Percentiles rank a stretch among this genome's conserved stretches.
Conservation (phyloP, 2,888 invertebrate species). For the Volucella inflata region DNA sequence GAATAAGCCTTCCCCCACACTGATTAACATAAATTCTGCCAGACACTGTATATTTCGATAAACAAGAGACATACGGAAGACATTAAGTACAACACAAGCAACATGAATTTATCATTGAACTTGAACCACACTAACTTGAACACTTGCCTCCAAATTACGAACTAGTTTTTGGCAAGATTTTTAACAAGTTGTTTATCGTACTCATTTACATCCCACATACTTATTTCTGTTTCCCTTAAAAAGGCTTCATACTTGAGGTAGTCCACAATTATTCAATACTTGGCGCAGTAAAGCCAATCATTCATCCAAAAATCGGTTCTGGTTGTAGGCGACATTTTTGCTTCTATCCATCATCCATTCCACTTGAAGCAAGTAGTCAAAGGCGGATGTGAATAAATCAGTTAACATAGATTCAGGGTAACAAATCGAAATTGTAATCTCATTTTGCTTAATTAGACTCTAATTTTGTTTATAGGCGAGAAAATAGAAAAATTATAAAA, state of each 20-base stretch:
- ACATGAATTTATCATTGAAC: not conserved
- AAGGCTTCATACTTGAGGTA: not conserved
- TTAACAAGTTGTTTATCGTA: not conserved
- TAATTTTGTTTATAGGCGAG: too few species aligned
- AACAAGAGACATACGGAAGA: too few species aligned
- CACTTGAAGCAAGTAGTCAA: not conserved
- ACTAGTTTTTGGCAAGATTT: not conserved
- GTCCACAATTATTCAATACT: constrained; percentile 7
- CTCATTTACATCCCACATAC: not conserved
- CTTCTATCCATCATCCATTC: constrained; percentile 11
- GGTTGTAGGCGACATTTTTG: constrained; percentile 35
- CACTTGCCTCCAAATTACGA: not conserved
- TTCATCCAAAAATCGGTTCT: constrained; percentile 21
- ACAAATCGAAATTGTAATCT: too few species aligned
- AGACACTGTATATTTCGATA: too few species aligned
- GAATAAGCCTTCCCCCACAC: too few species aligned
- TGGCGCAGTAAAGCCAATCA: not conserved
- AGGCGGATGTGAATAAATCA: not conserved
- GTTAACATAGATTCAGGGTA: too few species aligned
- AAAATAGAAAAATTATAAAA: too few species aligned
- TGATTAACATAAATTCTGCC: too few species aligned
- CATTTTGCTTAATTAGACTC: too few species aligned
- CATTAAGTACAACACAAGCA: too few species aligned
- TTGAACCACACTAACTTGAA: not conserved
- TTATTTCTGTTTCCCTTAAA: not conserved